phyloP scores from a whole-genome alignment of 2,888 invertebrate species.

The Coecobrya sp. region DNA sequence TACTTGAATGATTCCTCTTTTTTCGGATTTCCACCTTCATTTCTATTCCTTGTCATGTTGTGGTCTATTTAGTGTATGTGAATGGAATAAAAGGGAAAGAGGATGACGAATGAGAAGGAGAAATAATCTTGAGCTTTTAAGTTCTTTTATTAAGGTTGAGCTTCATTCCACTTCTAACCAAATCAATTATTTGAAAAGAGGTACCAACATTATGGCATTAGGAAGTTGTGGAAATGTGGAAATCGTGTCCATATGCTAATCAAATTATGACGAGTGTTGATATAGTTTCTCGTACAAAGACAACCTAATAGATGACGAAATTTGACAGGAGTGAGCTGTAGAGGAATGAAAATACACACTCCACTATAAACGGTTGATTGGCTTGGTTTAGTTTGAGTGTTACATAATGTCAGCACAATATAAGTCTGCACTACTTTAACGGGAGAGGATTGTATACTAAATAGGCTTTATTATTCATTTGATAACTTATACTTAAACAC shows the following conservation, averaged over 20 bases:
- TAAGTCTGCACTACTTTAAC: too few species aligned
- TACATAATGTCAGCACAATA: too few species aligned
- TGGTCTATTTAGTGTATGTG: conserved; percentile 52
- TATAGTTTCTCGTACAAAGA: neutral
- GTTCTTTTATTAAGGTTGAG: conserved; percentile 34
- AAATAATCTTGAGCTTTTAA: conserved; percentile 27
- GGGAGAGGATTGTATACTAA: too few species aligned
- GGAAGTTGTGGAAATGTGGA: conserved; percentile 49
- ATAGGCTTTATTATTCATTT: too few species aligned
- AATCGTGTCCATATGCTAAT: conserved; percentile 67
- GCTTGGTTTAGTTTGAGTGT: neutral
- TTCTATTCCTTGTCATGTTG: conserved; percentile 53
- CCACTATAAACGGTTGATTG: neutral
- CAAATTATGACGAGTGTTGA: conserved; percentile 64
- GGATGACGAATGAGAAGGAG: conserved; percentile 16
- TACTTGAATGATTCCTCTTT: conserved; percentile 60
- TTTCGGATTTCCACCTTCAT: conserved; percentile 36
- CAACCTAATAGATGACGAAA: neutral
- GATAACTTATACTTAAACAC: too few species aligned
- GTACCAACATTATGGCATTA: too few species aligned
- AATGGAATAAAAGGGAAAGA: neutral
- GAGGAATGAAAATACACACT: neutral
- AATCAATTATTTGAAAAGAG: conserved; percentile 56
- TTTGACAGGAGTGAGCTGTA: neutral
- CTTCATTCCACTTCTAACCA: conserved; percentile 39